Evolutionary conservation across 2,113 vertebrate genomes (phyloP).

Genomic region (Etheostoma cragini): DNA sequence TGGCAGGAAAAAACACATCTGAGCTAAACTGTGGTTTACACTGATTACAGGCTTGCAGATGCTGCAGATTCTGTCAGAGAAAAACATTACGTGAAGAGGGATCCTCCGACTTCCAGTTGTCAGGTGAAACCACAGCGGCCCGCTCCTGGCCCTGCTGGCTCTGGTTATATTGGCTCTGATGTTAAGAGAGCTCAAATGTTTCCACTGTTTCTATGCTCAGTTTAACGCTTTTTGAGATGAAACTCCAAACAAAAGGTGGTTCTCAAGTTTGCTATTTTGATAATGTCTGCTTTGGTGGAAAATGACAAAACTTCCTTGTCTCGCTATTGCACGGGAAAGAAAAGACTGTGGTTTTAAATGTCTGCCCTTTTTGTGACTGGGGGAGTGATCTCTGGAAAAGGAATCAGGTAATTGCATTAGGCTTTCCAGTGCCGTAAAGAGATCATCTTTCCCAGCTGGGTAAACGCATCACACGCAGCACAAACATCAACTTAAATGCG

Average conservation of each 20-base stretch:
- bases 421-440: conserved; percentile 54
- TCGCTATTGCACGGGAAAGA: not conserved
- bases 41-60: conserved; percentile 80
- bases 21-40: conserved; percentile 72
- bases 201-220: conserved; percentile 48
- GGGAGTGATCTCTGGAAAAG: conserved; percentile 76
- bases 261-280: conserved; percentile 50
- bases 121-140: conserved; percentile 71
- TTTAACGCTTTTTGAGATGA: conserved; percentile 59
- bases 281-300: conserved; percentile 38
- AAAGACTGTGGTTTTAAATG: conserved; percentile 62
- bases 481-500: conserved; percentile 79
- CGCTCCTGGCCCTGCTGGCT: conserved; percentile 46
- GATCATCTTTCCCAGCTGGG: conserved; percentile 82
- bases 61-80: conserved; percentile 69
- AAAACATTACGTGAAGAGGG: conserved; percentile 69
- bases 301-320: conserved; percentile 44
- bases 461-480: conserved; percentile 76
- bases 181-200: conserved; percentile 49
- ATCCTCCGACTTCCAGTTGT: conserved; percentile 66
- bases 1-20: conserved; percentile 83
- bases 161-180: conserved; percentile 41
- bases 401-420: conserved; percentile 81
- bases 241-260: conserved; percentile 61
- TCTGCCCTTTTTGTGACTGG: conserved; percentile 44